Conservation (phyloP, 2,113 vertebrate genomes). For the Motacilla tschutschensis region DNA sequence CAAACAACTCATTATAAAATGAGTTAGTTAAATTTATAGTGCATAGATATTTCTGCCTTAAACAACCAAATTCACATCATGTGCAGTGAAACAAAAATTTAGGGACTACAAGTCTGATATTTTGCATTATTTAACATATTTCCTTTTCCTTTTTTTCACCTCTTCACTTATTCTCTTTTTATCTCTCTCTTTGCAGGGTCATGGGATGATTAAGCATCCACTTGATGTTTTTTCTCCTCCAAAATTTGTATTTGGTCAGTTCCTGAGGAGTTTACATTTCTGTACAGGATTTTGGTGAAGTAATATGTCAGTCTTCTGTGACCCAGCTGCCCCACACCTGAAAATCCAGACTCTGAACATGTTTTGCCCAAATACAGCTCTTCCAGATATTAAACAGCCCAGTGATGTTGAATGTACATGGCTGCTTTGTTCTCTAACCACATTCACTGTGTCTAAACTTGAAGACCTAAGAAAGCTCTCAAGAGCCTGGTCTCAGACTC, state of each 20-base stretch:
- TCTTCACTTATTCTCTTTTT: not conserved
- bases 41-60: not conserved
- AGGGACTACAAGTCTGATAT: not conserved
- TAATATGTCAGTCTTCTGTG: not conserved
- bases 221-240: not conserved
- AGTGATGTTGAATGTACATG: not conserved
- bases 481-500: not conserved
- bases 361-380: not conserved
- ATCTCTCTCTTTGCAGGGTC: not conserved
- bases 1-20: not conserved
- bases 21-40: not conserved
- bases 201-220: not conserved
- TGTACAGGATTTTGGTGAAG: not conserved
- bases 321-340: not conserved
- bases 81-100: not conserved
- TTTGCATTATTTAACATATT: not conserved
- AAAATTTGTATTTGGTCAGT: not conserved
- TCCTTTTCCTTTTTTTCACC: rapidly evolving
- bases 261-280: not conserved
- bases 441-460: not conserved
- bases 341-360: not conserved
- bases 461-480: not conserved
- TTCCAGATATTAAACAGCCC: not conserved
- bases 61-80: not conserved
- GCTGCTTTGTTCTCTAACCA: not conserved